Base-by-base conservation (phyloP, 2,888 invertebrate species). In the Papilio gigon region DNA sequence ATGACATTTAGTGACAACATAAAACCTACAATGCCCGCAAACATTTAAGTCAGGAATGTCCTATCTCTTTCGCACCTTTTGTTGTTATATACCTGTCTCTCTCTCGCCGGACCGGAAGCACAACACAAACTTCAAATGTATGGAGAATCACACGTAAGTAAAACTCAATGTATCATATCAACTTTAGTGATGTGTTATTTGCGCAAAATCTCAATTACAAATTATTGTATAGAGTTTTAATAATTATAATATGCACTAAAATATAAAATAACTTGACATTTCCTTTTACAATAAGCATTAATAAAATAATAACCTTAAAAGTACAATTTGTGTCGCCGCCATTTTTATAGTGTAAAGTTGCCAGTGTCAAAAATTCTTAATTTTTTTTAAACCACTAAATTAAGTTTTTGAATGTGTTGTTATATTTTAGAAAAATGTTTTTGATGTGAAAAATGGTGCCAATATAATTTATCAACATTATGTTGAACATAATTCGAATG, bases 391-490 rank as follows among this genome's bases (percentile, higher is more conserved):
- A 50, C 14, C 11, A 8, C n/a, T 37, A 37, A 22, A 22, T 14
- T 37, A 2, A 40, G n/a, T 37, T 58, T 30, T 58, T 58, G 30
- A 11, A 20, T 37, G 11, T n/a, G 4, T 27, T n/a, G 25, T 8
- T 40, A 25, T 60, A 35, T 22, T 60, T 40, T 60, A 9, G 5
- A 40, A 40, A 60, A 9, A 37, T 8, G 4, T 22, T 30, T 60
- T 50, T 20, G 50, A 44, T 37, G 9, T 35, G 20, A 66, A 12
- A 53, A 67, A 62, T 37, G 30, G 53, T 62, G 61, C 44, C 56
- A 58, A 47, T 60, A 42, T 70, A 22, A 35, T 65, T 61, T 37
- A 65, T 53, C 50, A 53, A 53, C 53, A 30, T 30, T 17, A 9
- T 56, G 53, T 56, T 56, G 47, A 60, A 50, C 8, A 44, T 30